Base-by-base conservation (phyloP, 2,113 vertebrate species). In the Physeter macrocephalus region DNA sequence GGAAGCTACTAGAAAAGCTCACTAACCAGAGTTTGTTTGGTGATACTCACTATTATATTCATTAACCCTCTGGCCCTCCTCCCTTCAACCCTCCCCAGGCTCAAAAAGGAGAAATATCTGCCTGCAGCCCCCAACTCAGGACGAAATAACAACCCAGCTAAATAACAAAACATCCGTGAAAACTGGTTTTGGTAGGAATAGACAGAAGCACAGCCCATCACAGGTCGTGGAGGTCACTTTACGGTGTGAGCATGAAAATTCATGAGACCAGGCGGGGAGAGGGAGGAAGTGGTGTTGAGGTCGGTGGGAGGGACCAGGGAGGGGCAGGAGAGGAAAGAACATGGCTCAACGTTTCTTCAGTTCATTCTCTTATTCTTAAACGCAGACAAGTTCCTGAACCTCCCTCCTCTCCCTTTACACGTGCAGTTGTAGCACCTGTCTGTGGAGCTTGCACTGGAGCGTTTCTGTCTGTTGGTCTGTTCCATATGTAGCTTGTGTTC, bases 161-260 rank as follows among this genome's bases (percentile, higher is more conserved):
- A 57, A 62, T 43, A 82, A 43, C 77, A 71, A 41, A 72, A 39
- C 27, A 67, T 57, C 14, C 71, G 2, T 27, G 62, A 90, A 71
- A 31, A 71, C 18, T 39, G 84, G 52, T 36, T 52, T 34, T 71
- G 59, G 81, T 39, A 34, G 57, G 49, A 78, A 59, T 14, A 57
- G 72, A 90, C 75, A 66, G 69, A 72, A 20, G 21, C 3, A 27
- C 66, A 67, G n/a, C 21, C n/a, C 4, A 14, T 25, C 74, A 57
- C 27, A 94, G 88, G 57, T 81, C 43, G 61, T 3, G 25, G 69
- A 88, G 86, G 84, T 17, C 5, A 52, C 52, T 52, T 52, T 52
- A 52, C 83, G 43, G 88, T 82, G 61, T 95, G 94, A 78, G 54
- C 74, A 78, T 88, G 80, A 94, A 97, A 92, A 95, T 96, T 93